These are phyloP conservation scores for Potamarius usumacintae DNA, from an alignment of 2,113 vertebrate species.

Conservation along the genomic window DNA sequence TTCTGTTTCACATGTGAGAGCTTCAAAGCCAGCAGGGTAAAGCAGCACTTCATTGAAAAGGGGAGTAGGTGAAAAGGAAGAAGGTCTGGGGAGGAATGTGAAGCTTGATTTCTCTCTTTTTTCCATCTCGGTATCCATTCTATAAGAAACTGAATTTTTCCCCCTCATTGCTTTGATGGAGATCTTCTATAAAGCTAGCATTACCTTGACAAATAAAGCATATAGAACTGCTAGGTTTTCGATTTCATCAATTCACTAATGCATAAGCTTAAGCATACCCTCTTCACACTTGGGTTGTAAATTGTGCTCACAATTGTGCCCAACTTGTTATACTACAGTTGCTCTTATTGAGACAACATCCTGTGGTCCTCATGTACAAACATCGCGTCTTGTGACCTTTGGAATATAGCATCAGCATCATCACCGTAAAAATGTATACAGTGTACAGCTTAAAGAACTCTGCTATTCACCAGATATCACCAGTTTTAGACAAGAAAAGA, in stretches of 20 bases:
- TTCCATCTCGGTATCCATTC: conserved; percentile 1
- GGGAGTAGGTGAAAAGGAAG: conserved; percentile 14
- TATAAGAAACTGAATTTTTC: background rate
- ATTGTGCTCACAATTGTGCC: background rate
- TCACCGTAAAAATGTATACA: background rate
- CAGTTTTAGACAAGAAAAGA: background rate
- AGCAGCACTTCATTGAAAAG: conserved; percentile 41
- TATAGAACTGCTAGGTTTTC: background rate
- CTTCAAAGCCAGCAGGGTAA: conserved; percentile 35
- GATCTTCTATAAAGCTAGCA: background rate
- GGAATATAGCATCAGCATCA: conserved; percentile 32
- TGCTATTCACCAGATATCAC: background rate
- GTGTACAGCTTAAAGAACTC: background rate
- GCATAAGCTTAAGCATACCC: background rate
- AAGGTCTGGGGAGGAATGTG: conserved; percentile 36
- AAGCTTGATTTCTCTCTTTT: conserved; percentile 29
- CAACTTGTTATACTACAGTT: background rate
- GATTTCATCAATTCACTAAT: background rate
- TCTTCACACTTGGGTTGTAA: background rate
- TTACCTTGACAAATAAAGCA: conserved; percentile 5
- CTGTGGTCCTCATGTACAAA: background rate
- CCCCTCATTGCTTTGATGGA: background rate
- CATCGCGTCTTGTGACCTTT: background rate
- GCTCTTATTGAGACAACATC: background rate
- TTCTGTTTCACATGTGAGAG: conserved; percentile 6